A percentile compares a stretch with the other conserved stretches of the same genome.
Evolutionary conservation across 2,888 invertebrate species (phyloP).

Genomic region (Andrena flavipes): DNA sequence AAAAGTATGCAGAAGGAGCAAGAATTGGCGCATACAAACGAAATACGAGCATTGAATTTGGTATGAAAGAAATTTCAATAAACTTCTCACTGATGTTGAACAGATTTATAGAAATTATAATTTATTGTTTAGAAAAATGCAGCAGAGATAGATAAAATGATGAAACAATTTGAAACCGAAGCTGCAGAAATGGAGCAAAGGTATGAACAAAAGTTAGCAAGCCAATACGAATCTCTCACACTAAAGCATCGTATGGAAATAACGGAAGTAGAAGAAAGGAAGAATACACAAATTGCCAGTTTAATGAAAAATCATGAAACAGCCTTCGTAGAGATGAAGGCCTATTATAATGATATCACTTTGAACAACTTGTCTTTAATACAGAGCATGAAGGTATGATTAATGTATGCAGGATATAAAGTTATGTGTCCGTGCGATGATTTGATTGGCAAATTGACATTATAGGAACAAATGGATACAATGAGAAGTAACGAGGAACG

Average conservation of each 20-base stretch:
- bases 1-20: slow-evolving; percentile 90
- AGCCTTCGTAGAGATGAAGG: slow-evolving; percentile 95
- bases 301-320: slow-evolving; percentile 93
- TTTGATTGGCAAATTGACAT: not conserved
- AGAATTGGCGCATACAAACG: slow-evolving; percentile 90
- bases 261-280: slow-evolving; percentile 95
- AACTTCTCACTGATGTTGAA: not conserved
- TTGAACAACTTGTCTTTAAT: slow-evolving; percentile 96
- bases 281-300: slow-evolving; percentile 93
- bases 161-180: slow-evolving; percentile 89
- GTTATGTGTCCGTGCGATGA: not conserved
- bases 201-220: slow-evolving; percentile 91
- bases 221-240: slow-evolving; percentile 90
- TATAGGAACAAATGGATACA: slow-evolving; percentile 90
- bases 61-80: slow-evolving; percentile 80
- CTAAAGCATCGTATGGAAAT: slow-evolving; percentile 93
- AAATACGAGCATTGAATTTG: slow-evolving; percentile 90
- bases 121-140: slow-evolving; percentile 80
- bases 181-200: slow-evolving; percentile 89
- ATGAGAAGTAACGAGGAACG: slow-evolving; percentile 92
- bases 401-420: not conserved
- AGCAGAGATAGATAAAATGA: slow-evolving; percentile 86
- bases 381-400: slow-evolving; percentile 91
- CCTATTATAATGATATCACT: slow-evolving; percentile 97
- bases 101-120: not conserved